These are phyloP conservation scores for Drosophila cracens DNA, from an alignment of 2,888 invertebrate species.

Conservation along the genomic window DNA sequence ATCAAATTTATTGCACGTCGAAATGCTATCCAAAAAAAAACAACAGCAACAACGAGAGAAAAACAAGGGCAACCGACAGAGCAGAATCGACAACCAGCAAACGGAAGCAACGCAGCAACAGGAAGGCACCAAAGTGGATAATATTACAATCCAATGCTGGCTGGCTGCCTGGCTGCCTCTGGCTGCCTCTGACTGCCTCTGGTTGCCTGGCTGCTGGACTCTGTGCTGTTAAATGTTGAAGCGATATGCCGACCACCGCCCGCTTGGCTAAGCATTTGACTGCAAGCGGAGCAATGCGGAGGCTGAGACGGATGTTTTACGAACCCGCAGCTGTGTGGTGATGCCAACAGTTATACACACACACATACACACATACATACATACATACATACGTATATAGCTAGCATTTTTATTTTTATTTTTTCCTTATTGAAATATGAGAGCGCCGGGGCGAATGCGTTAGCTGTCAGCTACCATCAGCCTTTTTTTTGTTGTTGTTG, in stretches of 20 bases:
- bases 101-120: constrained; percentile 63
- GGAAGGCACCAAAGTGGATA: constrained; percentile 70
- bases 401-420: background rate
- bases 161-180: background rate
- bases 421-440: constrained; percentile 65
- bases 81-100: constrained; percentile 43
- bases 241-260: constrained; percentile 14
- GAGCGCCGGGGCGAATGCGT: constrained; percentile 31
- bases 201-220: constrained; percentile 2
- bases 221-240: constrained; percentile 11
- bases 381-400: background rate
- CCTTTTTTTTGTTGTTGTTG: background rate
- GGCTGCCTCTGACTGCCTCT: background rate
- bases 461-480: constrained; percentile 35
- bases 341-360: constrained; percentile 28
- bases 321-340: constrained; percentile 42
- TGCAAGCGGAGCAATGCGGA: constrained; percentile 1
- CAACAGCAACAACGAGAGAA: constrained; percentile 13
- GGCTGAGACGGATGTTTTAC: constrained; percentile 40
- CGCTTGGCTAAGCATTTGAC: constrained; percentile 34
- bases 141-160: constrained; percentile 57
- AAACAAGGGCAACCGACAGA: constrained; percentile 15
- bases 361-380: background rate
- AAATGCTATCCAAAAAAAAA: constrained; percentile 46
- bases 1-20: constrained; percentile 69